phyloP scores from a whole-genome alignment of 2,113 vertebrate genomes.

The rabbit (Oryctolagus cuniculus) region mOryCun1.1 NC_091433.1:154974501-154975000 shows the following conservation, averaged over 20 bases:
- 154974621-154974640: not conserved
- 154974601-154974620: not conserved
- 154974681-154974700: not conserved
- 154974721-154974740: constrained; percentile 13
- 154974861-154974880: constrained; percentile 23
- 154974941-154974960: constrained; percentile 47
- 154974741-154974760: constrained; percentile 46
- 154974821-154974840: constrained; percentile 44
- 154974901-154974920: constrained; percentile 57
- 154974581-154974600: constrained; percentile 21
- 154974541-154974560: not conserved
- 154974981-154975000: constrained; percentile 55
- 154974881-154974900: constrained; percentile 56
- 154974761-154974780: not conserved
- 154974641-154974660: not conserved
- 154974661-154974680: not conserved
- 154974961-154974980: constrained; percentile 57
- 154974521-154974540: not conserved
- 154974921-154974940: constrained; percentile 66
- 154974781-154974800: not conserved
- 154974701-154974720: not conserved
- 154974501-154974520: not conserved
- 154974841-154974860: not conserved
- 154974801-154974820: constrained; percentile 16
- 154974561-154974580: not conserved